Percentiles rank a stretch among this genome's conserved stretches.
Conservation (phyloP, 2,113 vertebrate genomes). For the Diadophis punctatus region DNA sequence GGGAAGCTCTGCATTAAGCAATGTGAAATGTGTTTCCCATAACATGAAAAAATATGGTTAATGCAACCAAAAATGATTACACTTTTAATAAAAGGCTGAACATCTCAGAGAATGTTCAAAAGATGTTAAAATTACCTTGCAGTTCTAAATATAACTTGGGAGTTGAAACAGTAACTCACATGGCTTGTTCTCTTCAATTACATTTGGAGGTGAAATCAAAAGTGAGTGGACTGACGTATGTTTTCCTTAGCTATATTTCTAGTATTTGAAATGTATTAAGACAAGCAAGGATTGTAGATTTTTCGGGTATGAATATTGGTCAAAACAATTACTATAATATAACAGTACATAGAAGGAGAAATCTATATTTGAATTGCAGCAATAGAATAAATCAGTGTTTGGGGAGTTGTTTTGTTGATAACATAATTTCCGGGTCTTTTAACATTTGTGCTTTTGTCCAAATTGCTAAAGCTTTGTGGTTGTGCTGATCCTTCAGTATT, state of each 20-base stretch:
- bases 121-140: background rate
- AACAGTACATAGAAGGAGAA: background rate
- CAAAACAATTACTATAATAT: background rate
- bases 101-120: background rate
- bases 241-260: background rate
- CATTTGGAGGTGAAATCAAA: background rate
- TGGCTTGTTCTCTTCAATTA: background rate
- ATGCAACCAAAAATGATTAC: background rate
- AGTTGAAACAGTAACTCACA: background rate
- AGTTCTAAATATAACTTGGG: background rate
- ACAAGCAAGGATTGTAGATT: background rate
- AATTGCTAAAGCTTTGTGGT: background rate
- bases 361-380: background rate
- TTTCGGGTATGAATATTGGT: background rate
- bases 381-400: background rate
- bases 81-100: background rate
- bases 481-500: background rate
- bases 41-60: background rate
- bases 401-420: background rate
- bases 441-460: background rate
- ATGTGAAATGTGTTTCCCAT: background rate
- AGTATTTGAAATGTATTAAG: background rate
- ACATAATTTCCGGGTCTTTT: background rate
- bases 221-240: background rate
- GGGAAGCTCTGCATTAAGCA: background rate